A percentile compares a stretch with the other conserved stretches of the same genome.
Evolutionary conservation across 2,113 vertebrate genomes (phyloP).

Genomic region (Smithornis capensis): DNA sequence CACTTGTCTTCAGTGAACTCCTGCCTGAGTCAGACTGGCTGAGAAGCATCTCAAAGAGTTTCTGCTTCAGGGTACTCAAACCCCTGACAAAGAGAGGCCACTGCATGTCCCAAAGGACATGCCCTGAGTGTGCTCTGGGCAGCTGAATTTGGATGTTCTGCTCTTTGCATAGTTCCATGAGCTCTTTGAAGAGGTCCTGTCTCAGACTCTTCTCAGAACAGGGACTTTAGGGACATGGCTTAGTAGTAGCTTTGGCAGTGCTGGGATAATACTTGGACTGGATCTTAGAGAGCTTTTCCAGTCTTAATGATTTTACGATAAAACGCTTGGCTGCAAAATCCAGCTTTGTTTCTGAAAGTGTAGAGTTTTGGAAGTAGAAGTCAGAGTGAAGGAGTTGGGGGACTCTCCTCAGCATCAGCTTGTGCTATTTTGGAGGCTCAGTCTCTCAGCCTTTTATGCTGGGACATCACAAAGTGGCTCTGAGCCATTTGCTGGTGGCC

Average conservation of each 20-base stretch:
- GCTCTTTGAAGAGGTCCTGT: background rate
- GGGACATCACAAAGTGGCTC: background rate
- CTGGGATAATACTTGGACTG: background rate
- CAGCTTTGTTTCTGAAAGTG: background rate
- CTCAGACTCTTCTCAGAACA: background rate
- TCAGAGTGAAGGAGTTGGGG: background rate
- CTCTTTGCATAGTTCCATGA: background rate
- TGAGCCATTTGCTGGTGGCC: background rate
- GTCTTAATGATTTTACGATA: background rate
- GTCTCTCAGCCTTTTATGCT: background rate
- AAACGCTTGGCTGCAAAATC: background rate
- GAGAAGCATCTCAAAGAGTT: background rate
- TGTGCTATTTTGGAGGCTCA: background rate
- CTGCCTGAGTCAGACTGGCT: accelerated
- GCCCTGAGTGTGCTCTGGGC: background rate
- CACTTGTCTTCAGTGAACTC: background rate
- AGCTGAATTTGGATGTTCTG: background rate
- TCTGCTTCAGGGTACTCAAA: background rate
- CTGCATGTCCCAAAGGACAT: background rate
- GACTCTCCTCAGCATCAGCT: background rate
- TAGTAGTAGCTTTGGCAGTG: background rate
- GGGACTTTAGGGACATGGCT: background rate
- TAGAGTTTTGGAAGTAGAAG: background rate
- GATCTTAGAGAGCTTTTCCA: background rate
- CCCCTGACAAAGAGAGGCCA: accelerated